phyloP scores from a whole-genome alignment of 2,113 vertebrate genomes.

The Excalfactoria chinensis region DNA sequence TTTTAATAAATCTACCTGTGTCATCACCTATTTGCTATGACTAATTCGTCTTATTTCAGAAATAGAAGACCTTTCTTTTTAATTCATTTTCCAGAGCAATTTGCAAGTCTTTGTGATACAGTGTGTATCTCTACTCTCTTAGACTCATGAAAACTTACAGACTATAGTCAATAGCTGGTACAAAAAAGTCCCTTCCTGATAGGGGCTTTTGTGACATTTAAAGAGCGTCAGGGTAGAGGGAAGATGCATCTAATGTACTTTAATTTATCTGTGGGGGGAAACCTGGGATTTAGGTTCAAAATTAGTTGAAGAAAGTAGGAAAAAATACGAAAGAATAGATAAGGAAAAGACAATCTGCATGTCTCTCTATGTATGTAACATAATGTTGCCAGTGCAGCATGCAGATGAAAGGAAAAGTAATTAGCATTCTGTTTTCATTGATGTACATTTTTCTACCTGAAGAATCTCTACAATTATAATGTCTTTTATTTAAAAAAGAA shows the following conservation, averaged over 20 bases:
- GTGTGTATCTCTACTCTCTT: neutral
- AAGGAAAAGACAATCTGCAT: neutral
- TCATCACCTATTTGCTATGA: neutral
- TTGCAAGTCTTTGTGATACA: neutral
- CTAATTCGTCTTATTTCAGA: constrained; percentile 10
- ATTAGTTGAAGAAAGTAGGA: neutral
- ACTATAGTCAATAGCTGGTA: neutral
- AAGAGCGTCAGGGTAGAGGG: neutral
- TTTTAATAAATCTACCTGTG: constrained; percentile 16
- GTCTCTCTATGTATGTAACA: neutral
- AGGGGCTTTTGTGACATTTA: neutral
- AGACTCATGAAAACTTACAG: neutral
- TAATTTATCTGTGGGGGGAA: neutral
- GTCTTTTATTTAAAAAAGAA: neutral
- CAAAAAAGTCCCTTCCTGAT: neutral
- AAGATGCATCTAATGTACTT: neutral
- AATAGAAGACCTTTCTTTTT: neutral
- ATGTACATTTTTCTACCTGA: neutral
- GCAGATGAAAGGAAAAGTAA: constrained; percentile 24
- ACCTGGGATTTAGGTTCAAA: neutral
- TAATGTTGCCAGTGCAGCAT: neutral
- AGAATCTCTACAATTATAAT: constrained; percentile 42
- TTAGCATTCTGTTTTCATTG: neutral
- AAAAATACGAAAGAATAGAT: neutral
- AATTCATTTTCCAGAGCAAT: neutral